Evolutionary conservation across 1,140 invertebrate species (phyloP).

Genomic region (Neodiprion pinetum): DNA sequence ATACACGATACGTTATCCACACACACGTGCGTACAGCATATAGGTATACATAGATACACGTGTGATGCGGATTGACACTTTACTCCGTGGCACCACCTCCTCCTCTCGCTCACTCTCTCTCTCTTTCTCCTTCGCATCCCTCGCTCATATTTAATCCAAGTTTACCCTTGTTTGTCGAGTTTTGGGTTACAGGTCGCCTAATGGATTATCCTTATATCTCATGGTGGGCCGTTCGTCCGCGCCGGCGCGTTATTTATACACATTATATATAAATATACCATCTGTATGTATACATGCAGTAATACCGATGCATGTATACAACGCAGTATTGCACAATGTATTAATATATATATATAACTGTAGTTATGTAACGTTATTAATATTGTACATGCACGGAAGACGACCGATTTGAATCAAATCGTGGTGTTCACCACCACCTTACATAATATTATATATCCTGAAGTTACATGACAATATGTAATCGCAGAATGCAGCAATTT

Average conservation of each 20-base stretch:
- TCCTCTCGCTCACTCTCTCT: slow-evolving; percentile 30
- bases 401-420: too few species aligned
- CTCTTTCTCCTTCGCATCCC: slow-evolving; percentile 19
- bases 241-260: background rate
- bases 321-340: background rate
- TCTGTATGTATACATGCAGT: background rate
- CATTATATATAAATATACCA: background rate
- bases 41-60: background rate
- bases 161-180: slow-evolving; percentile 57
- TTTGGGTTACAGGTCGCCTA: slow-evolving; percentile 59
- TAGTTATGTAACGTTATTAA: too few species aligned
- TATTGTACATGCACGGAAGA: too few species aligned
- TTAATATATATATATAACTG: background rate
- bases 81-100: slow-evolving; percentile 17
- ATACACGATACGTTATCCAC: too few species aligned
- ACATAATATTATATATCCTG: too few species aligned
- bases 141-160: slow-evolving; percentile 53
- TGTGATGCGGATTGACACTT: slow-evolving; percentile 9
- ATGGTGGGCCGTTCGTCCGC: background rate
- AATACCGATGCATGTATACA: too few species aligned
- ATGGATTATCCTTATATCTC: slow-evolving; percentile 57
- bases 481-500: too few species aligned
- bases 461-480: too few species aligned
- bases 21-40: too few species aligned
- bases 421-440: too few species aligned